Evolutionary conservation across 2,113 vertebrate species (phyloP), one percentile per base, ranked within the genome.

Genomic region (Burhinus bistriatus): DNA sequence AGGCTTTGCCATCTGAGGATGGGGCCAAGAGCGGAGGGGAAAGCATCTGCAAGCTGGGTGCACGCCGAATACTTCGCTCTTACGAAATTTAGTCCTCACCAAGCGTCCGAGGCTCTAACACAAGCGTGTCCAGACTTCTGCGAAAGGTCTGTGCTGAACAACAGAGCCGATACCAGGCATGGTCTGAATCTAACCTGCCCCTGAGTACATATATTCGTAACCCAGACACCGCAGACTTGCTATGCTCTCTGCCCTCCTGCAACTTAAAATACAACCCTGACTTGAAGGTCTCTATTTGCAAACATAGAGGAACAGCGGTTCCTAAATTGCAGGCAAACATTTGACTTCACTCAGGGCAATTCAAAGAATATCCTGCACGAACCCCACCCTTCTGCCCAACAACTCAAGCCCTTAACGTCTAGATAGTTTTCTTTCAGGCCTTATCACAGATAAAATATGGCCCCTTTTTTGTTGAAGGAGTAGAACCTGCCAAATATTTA

Each of bases 401-500:
- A 86, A 65, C 81, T 70, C 19, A 36, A 95, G 68, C 75, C 66
- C 79, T 95, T 59, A 83, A 68, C 94, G 89, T 87, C 75, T 59
- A 94, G 91, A 96, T 55, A 95, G 87, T 92, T 96, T 94, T 97
- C 96, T 97, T 97, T 96, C 86, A 86, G 34, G 72, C 85, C 92
- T 96, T 96, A 95, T 95, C 91, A 94, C 91, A 80, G 57, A 84
- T 95, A 94, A 96, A 78, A 89, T 93, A 87, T 68, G 81, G 40
- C 12, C 59, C 3, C 58, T 81, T 75, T 91, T 73, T 89, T 64
- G 44, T 42, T 70, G 54, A 93, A 95, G 88, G 75, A 96, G 84
- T 40, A 90, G 96, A 90, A 95, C 88, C 86, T 76, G 91, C 96
- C 98, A 98, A 98, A 98, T 97, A 98, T 98, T 98, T 97, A 98